phyloP scores from a whole-genome alignment of 2,888 invertebrate species.

The Micoletzkya japonica region DNA sequence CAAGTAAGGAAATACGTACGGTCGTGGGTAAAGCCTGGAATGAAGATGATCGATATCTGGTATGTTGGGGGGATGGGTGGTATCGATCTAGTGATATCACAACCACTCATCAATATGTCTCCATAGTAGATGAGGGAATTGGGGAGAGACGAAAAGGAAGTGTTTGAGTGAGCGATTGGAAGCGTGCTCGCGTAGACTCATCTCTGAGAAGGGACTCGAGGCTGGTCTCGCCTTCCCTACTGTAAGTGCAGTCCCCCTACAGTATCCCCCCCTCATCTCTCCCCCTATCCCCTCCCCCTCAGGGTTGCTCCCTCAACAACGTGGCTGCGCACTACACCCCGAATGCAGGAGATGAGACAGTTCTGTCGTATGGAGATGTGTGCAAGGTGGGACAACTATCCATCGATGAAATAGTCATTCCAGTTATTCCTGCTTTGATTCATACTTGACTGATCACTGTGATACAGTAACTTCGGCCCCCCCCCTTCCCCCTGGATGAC shows the following conservation, averaged over 20 bases:
- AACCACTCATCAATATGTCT: not conserved
- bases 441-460: not conserved
- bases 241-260: slow-evolving; percentile 64
- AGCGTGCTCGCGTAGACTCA: slow-evolving; percentile 84
- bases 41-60: slow-evolving; percentile 98
- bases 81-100: not conserved
- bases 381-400: slow-evolving; percentile 82
- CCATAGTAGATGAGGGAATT: not conserved
- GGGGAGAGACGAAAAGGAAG: not conserved
- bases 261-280: not conserved
- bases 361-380: slow-evolving; percentile 91
- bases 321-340: slow-evolving; percentile 99
- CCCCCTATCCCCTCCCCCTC: not conserved
- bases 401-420: slow-evolving; percentile 82
- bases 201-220: slow-evolving; percentile 90
- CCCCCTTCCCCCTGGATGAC: not conserved
- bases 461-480: not conserved
- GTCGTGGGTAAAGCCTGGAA: slow-evolving; percentile 92
- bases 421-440: not conserved
- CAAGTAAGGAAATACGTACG: slow-evolving; percentile 90
- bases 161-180: slow-evolving; percentile 80
- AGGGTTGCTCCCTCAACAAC: slow-evolving; percentile 90
- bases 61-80: slow-evolving; percentile 46
- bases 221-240: slow-evolving; percentile 88
- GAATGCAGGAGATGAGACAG: slow-evolving; percentile 94